These are phyloP conservation scores for Ochotona curzoniae DNA, from an alignment of 2,113 vertebrate species.

Conservation along the genomic window DNA sequence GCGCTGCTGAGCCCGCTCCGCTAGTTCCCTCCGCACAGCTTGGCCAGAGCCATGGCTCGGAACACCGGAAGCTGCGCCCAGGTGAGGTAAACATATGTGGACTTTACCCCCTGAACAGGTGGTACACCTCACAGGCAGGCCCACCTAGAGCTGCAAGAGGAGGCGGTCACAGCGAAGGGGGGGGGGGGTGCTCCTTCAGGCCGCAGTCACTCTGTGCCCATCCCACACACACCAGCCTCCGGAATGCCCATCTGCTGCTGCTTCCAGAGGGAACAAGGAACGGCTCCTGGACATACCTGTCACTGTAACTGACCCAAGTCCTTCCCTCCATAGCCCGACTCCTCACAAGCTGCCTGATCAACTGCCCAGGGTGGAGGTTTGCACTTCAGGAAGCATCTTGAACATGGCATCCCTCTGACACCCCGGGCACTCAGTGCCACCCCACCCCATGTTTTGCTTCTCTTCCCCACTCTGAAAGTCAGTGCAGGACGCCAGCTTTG, in stretches of 20 bases:
- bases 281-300: not conserved
- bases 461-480: slow-evolving; percentile 1
- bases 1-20: not conserved
- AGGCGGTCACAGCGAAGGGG: too few species aligned
- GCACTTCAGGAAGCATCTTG: not conserved
- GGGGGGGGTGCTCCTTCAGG: not conserved
- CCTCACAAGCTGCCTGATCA: not conserved
- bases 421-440: too few species aligned
- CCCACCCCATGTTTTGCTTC: not conserved
- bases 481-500: not conserved
- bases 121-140: slow-evolving; percentile 5
- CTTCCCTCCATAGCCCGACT: not conserved
- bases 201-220: not conserved
- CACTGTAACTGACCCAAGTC: not conserved
- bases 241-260: not conserved
- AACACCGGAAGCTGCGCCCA: slow-evolving; percentile 64
- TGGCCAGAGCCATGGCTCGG: not conserved
- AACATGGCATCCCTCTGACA: not conserved
- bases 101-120: slow-evolving; percentile 69
- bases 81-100: slow-evolving; percentile 42
- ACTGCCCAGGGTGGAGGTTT: not conserved
- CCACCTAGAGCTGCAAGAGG: not conserved
- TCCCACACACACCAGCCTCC: not conserved
- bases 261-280: not conserved
- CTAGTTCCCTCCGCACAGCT: not conserved